Percentiles rank a stretch among this genome's conserved stretches.
These are phyloP conservation scores for Drosophila pseudotalamancana DNA, from an alignment of 2,888 invertebrate genomes.

Conservation along the genomic window DNA sequence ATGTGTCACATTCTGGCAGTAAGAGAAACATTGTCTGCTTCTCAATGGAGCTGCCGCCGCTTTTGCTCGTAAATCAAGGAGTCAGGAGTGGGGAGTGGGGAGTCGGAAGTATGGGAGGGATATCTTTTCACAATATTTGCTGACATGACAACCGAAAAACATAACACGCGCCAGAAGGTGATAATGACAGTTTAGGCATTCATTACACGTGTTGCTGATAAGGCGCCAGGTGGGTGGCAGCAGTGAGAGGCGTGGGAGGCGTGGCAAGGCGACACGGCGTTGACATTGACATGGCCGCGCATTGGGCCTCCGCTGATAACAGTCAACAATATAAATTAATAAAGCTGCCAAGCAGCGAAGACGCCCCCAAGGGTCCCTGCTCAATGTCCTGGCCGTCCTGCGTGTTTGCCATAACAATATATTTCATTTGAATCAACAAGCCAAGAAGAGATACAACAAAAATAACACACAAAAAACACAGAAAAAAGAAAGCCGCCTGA, in stretches of 20 bases:
- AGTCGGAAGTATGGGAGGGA: constrained; percentile 1
- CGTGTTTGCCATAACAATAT: constrained; percentile 80
- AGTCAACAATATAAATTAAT: constrained; percentile 81
- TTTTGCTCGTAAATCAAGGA: constrained; percentile 48
- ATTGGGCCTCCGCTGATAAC: constrained; percentile 64
- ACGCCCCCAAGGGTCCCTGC: constrained; percentile 58
- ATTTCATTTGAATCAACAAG: constrained; percentile 78
- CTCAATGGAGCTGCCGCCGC: not conserved
- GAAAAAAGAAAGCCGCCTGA: too few species aligned
- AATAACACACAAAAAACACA: constrained; percentile 13
- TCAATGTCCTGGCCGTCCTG: constrained; percentile 59
- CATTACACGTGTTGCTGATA: constrained; percentile 80
- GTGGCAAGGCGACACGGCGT: constrained; percentile 27
- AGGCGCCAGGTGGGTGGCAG: constrained; percentile 45
- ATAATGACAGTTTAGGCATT: constrained; percentile 80
- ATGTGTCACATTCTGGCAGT: constrained; percentile 67
- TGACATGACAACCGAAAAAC: constrained; percentile 78
- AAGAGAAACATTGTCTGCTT: constrained; percentile 28
- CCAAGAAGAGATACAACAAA: constrained; percentile 25
- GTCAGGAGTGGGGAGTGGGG: constrained; percentile 3
- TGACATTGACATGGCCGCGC: constrained; percentile 68
- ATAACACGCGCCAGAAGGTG: constrained; percentile 70
- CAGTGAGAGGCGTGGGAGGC: not conserved
- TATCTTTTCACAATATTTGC: constrained; percentile 77
- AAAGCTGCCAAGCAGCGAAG: constrained; percentile 70